phyloP scores from a whole-genome alignment of 2,797 vertebrate species.

The Anguilla obscura region DNA sequence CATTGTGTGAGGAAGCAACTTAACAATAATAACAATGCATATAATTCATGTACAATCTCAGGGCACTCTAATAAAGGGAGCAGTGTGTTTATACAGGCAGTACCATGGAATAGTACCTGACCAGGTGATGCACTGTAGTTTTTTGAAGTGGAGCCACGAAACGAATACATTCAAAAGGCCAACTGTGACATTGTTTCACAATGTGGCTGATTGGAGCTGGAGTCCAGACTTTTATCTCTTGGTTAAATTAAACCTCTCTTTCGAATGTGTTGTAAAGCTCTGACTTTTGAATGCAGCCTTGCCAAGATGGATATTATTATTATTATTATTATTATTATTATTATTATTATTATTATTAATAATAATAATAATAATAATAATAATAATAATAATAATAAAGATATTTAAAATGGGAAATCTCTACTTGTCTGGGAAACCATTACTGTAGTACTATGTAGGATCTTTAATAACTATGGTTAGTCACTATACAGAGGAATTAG shows the following conservation, averaged over 20 bases:
- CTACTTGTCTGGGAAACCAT: background rate
- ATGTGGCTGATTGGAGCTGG: background rate
- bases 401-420: background rate
- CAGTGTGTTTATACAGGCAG: background rate
- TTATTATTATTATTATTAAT: no score
- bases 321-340: no score
- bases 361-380: no score
- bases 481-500: background rate
- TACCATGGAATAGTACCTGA: background rate
- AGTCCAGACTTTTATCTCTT: background rate
- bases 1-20: background rate
- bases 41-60: background rate
- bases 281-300: background rate
- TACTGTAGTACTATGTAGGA: background rate
- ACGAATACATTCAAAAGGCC: background rate
- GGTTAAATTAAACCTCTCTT: background rate
- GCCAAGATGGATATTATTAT: background rate
- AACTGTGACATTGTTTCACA: background rate
- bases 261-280: background rate
- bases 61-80: background rate
- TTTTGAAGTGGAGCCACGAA: background rate
- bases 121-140: background rate
- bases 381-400: background rate
- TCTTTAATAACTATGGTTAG: background rate
- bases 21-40: background rate